phyloP scores from a whole-genome alignment of 2,888 invertebrate species.

The Blastobasis lacticolella region DNA sequence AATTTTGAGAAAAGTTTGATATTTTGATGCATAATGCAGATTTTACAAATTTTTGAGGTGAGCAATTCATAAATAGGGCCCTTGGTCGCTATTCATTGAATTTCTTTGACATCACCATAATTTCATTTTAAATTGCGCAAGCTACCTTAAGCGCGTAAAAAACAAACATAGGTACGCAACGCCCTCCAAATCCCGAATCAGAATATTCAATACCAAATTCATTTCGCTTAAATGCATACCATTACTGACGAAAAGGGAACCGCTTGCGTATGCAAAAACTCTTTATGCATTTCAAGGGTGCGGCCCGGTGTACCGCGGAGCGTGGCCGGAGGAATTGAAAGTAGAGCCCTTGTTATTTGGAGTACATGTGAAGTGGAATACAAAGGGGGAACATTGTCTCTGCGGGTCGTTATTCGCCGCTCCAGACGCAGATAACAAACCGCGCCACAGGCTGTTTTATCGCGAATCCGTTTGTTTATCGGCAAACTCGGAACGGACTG shows the following conservation, averaged over 20 bases:
- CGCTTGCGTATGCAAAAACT: conserved; percentile 47
- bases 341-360: conserved; percentile 71
- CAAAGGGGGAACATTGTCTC: conserved; percentile 65
- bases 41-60: no score
- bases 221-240: conserved; percentile 27
- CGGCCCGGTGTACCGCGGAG: conserved; percentile 28
- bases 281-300: conserved; percentile 50
- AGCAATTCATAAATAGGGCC: no score
- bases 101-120: no score
- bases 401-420: conserved; percentile 57
- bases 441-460: no score
- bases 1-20: no score
- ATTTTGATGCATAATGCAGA: no score
- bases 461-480: no score
- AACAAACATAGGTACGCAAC: no score
- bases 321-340: conserved; percentile 61
- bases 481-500: no score
- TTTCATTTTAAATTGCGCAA: no score
- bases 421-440: neutral
- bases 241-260: conserved; percentile 32
- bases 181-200: conserved; percentile 1
- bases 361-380: conserved; percentile 64
- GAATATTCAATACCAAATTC: conserved; percentile 31
- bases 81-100: no score
- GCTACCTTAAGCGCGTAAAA: no score